These are phyloP conservation scores for Rissa tridactyla DNA, from an alignment of 2,113 vertebrate species.

Conservation along the genomic window DNA sequence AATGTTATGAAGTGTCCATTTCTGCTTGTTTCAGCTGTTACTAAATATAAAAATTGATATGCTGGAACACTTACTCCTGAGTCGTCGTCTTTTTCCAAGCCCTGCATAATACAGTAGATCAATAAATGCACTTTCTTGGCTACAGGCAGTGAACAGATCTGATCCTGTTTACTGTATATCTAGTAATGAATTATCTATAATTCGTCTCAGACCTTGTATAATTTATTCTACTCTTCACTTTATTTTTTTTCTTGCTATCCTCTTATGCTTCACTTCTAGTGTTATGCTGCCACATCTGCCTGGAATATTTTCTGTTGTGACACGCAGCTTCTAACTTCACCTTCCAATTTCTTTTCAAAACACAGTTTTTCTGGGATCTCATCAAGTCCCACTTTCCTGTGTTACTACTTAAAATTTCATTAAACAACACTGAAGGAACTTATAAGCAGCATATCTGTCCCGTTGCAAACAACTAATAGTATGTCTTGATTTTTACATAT, in stretches of 20 bases:
- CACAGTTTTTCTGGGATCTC: not conserved
- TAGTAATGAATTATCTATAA: conserved; percentile 50
- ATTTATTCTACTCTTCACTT: not conserved
- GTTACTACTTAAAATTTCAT: not conserved
- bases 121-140: conserved; percentile 41
- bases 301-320: not conserved
- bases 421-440: not conserved
- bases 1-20: conserved; percentile 40
- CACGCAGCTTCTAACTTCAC: not conserved
- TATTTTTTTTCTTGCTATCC: not conserved
- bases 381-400: not conserved
- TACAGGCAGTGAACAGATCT: not conserved
- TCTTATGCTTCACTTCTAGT: not conserved
- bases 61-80: conserved; percentile 29
- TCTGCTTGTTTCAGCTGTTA: conserved; percentile 61
- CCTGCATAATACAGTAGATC: conserved; percentile 34
- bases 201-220: not conserved
- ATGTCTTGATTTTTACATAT: not conserved
- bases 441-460: not conserved
- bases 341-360: not conserved
- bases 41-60: conserved; percentile 63
- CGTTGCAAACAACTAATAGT: not conserved
- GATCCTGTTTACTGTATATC: conserved; percentile 25
- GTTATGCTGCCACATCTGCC: not conserved
- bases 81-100: not conserved